phyloP scores from a whole-genome alignment of 64 coral and sea anemone genomes.

The Montipora foliosa region DNA sequence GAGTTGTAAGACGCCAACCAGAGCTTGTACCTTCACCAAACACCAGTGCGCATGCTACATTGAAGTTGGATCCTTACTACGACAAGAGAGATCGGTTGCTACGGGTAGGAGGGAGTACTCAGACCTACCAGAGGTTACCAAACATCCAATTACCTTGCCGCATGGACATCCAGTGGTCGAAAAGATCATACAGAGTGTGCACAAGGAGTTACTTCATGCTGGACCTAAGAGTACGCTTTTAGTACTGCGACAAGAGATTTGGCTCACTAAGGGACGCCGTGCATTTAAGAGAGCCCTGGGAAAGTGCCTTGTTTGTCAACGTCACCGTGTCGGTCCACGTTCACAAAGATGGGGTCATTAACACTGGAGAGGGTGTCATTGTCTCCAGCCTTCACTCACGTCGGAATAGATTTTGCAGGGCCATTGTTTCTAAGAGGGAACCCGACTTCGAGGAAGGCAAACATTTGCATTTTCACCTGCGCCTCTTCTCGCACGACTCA shows the following conservation, averaged over 20 bases:
- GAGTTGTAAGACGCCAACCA: constrained; percentile 10
- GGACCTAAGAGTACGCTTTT: constrained; percentile 16
- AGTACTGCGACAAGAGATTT: constrained; percentile 8
- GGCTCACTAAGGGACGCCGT: constrained; percentile 18
- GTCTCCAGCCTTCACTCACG: constrained; percentile 12
- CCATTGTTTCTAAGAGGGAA: constrained; percentile 32
- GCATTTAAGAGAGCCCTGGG: constrained; percentile 23
- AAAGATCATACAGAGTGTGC: constrained; percentile 26
- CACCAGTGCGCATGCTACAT: background rate
- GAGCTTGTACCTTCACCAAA: background rate
- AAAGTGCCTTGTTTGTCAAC: constrained; percentile 29
- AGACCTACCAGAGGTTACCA: no score
- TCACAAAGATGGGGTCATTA: constrained; percentile 41
- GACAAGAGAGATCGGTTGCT: background rate
- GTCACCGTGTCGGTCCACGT: constrained; percentile 8
- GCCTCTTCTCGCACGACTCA: constrained; percentile 39
- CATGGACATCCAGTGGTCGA: constrained; percentile 31
- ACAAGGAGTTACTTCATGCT: constrained; percentile 36
- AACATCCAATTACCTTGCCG: constrained; percentile 42
- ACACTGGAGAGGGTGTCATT: background rate
- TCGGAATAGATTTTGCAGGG: constrained; percentile 70
- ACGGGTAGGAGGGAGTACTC: constrained; percentile 30
- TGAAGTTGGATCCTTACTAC: background rate
- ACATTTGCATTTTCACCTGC: constrained; percentile 58
- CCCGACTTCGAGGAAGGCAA: constrained; percentile 22